Evolutionary conservation across 1,140 invertebrate species (phyloP), one percentile per base, ranked within the genome.

Genomic region (Pseudomyrmex gracilis): DNA sequence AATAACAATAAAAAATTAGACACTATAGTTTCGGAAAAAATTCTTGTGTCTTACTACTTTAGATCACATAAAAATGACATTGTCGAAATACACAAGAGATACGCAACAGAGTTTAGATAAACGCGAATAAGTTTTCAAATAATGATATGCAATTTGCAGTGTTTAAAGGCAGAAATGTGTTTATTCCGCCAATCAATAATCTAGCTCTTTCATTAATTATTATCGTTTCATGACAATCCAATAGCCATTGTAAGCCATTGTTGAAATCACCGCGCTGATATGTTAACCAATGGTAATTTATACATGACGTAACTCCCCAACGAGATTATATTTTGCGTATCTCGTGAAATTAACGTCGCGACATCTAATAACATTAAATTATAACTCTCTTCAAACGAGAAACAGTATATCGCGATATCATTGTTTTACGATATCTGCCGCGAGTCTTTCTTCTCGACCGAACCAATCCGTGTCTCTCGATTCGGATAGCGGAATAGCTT

Each of bases 401-500:
- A 10, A 34, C 34, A 47, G 24, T 24, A 47, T 13, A 80, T 70
- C n/a, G 20, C 17, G 53, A 58, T 60, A 15, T 58, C 76, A 57
- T 67, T 77, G 70, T 70, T 74, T 74, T 74, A 76, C 58, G 57
- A 84, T 68, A 80, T 60, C 80, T 68, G 55, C n/a, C 64, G 61
- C 78, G 63, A 64, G 43, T 73, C 34, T 63, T 74, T 61, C 24
- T 43, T 47, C 74, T 82, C 74, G 76, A 74, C 68, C 70, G 43
- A 12, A 22, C 43, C 60, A 73, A 34, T 70, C 76, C 86, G 71
- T 66, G 57, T 71, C 82, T 82, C 83, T 85, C 76, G 76, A 34
- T 84, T 83, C 66, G 55, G 34, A 34, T 51, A 60, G 60, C 82
- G 55, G 83, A 85, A 83, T 47, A 61, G 83, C 76, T 88, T 85